Evolutionary conservation across 2,113 vertebrate species (phyloP), one percentile per base, ranked within the genome.

Genomic region (Eudorcas thomsonii): DNA sequence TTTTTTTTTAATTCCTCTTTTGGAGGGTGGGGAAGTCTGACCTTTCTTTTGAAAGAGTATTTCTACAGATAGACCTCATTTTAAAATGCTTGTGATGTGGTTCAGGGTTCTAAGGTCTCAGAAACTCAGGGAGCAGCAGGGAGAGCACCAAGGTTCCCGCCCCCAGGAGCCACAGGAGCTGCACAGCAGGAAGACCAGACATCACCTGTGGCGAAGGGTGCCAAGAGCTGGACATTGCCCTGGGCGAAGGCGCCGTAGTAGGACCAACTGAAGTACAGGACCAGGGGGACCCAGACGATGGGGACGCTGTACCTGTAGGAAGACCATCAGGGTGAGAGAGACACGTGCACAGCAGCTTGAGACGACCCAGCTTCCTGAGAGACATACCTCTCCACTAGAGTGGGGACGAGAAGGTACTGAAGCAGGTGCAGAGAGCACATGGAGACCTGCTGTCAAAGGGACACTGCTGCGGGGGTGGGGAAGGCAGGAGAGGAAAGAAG

Each of bases 231-330:
- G 94, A 99, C 99, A 52, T 99, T 98, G 85, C 99, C 99, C 96
- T 98, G 98, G 43, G 99, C 99, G 23, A 99, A 98, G 15, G 98
- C 98, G 82, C 97, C 98, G 95, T 99, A 99, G 99, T 99, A 99
- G 96, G 99, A 98, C 99, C 99, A 99, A 97, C 99, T 99, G 97
- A 99, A 96, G 98, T 99, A 99, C 84, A 99, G 98, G n/a, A 99
- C 98, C 94, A 99, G 67, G 0, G 99, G 99, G 6, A 99, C 94
- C 99, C 99, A 99, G 33, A 99, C 99, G 25, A 99, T 74, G 54
- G 99, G 99, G 17, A 99, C 99, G 95, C 99, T 99, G 48, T 99
- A 99, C 99, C 99, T 99, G 0, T 0, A 9, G 94, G 62, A 85
- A 3, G 67, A 28, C 16, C 90, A 17, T 43, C 78, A 15, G 82